A percentile compares a stretch with the other conserved stretches of the same genome.
Conservation (phyloP, 2,888 invertebrate species). For the Lepetodrilus schrolli region DNA sequence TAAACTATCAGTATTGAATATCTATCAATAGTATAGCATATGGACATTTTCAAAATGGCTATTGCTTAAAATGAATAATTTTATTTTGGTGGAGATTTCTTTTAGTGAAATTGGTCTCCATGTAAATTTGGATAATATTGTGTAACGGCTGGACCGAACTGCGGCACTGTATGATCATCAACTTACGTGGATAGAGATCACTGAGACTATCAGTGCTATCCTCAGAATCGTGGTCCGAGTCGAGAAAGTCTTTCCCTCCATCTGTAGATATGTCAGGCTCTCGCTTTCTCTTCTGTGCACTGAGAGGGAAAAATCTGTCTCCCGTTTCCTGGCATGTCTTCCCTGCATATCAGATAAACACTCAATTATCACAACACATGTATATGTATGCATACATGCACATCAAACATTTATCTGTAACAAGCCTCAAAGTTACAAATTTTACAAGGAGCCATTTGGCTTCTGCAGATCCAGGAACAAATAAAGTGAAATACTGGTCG, state of each 20-base stretch:
- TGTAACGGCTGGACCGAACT: too few relatives aligned
- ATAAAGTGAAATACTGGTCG: too few relatives aligned
- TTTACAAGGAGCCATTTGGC: too few relatives aligned
- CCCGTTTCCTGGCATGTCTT: conserved; percentile 64
- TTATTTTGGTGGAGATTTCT: too few relatives aligned
- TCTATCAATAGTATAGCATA: too few relatives aligned
- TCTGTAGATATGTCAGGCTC: conserved; percentile 30
- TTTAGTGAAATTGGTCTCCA: too few relatives aligned
- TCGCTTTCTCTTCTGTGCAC: conserved; percentile 36
- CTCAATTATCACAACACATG: not conserved
- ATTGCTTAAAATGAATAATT: too few relatives aligned
- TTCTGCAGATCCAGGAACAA: too few relatives aligned
- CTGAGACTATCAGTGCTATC: conserved; percentile 53
- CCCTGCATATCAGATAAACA: conserved; percentile 62
- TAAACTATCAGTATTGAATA: too few relatives aligned
- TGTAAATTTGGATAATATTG: too few relatives aligned
- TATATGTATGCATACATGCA: not conserved
- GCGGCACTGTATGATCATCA: too few relatives aligned
- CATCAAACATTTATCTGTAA: not conserved
- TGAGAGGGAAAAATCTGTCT: conserved; percentile 51
- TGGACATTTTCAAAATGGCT: too few relatives aligned
- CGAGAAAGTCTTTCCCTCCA: conserved; percentile 28
- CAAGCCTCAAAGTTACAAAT: not conserved
- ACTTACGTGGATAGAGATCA: conserved; percentile 69
- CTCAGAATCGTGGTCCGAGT: conserved; percentile 39